Evolutionary conservation across 2,888 invertebrate species (phyloP), one percentile per base, ranked within the genome.

Genomic region (Acheta domesticus): DNA sequence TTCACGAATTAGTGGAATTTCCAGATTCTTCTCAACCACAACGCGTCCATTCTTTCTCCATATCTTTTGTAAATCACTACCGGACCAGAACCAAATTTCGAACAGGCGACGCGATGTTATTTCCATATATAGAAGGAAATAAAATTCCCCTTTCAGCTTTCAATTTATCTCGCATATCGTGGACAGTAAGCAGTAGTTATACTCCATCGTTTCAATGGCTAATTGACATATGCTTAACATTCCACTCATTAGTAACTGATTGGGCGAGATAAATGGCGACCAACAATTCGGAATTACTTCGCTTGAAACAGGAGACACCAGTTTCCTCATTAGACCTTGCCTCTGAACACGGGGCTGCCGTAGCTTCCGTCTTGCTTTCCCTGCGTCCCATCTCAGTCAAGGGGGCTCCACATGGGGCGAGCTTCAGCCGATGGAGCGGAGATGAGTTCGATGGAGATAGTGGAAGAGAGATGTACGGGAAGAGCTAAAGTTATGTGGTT

Each of bases 1-100:
- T 62, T 62, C 62, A 62, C 62, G 62, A 62, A 62, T 62, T 62
- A 62, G 62, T 62, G 62, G 62, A 62, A 62, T 62, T 62, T 62
- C 62, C 62, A 62, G 62, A 62, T 62, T 62, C 62, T 62, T 62
- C 62, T 5, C 16, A 62, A 62, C 12, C 62, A 62, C 14, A 62
- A n/a, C 62, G 62, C 62, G 62, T 62, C 62, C 62, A 62, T 62
- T 19, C 62, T 19, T 62, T n/a, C 62, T 19, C 62, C n/a, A 62
- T 62, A 62, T 62, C 62, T 62, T 62, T 62, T 62, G 62, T 62
- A 62, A 62, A 62, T 62, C 62, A 62, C 62, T n/a, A n/a, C n/a
- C 62, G 16, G n/a, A 62, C 62, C 62, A 62, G 62, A 62, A 62
- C 62, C 62, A 62, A 62, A 62, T 62, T 62, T 62, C 62, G n/a